A percentile compares a stretch with the other conserved stretches of the same genome.
Evolutionary conservation across 2,888 invertebrate species (phyloP).

Genomic region (Lithophane semibrunnea): DNA sequence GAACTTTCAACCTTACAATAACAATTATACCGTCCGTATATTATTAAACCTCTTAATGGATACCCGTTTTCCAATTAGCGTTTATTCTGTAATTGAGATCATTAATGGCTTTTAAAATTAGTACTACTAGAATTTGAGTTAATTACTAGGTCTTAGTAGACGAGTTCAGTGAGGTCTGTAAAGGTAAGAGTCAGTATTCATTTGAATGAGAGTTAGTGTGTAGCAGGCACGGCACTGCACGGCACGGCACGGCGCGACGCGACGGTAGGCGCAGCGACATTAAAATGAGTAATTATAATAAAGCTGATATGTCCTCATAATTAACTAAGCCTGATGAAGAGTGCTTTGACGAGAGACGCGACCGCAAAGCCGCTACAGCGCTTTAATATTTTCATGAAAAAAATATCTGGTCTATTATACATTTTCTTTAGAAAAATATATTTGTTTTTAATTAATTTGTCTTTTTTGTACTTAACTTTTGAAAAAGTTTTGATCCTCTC

Average conservation of each 20-base stretch:
- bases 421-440: neutral
- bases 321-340: constrained; percentile 90
- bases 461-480: neutral
- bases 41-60: constrained; percentile 62
- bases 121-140: constrained; percentile 55
- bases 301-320: constrained; percentile 89
- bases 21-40: constrained; percentile 61
- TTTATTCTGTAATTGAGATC: constrained; percentile 62
- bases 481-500: neutral
- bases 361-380: constrained; percentile 77
- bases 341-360: constrained; percentile 82
- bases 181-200: constrained; percentile 26
- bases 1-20: constrained; percentile 60
- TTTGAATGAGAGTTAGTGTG: constrained; percentile 67
- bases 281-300: constrained; percentile 90
- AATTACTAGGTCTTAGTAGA: constrained; percentile 32
- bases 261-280: constrained; percentile 85
- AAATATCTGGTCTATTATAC: neutral
- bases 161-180: constrained; percentile 19
- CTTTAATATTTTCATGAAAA: constrained; percentile 57
- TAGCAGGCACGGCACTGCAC: constrained; percentile 39
- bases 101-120: constrained; percentile 59
- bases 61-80: constrained; percentile 63
- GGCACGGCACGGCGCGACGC: constrained; percentile 67
- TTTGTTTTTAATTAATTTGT: neutral